These are phyloP conservation scores for Sylvicapra grimmia DNA, from an alignment of 2,113 vertebrate species.

Conservation along the genomic window DNA sequence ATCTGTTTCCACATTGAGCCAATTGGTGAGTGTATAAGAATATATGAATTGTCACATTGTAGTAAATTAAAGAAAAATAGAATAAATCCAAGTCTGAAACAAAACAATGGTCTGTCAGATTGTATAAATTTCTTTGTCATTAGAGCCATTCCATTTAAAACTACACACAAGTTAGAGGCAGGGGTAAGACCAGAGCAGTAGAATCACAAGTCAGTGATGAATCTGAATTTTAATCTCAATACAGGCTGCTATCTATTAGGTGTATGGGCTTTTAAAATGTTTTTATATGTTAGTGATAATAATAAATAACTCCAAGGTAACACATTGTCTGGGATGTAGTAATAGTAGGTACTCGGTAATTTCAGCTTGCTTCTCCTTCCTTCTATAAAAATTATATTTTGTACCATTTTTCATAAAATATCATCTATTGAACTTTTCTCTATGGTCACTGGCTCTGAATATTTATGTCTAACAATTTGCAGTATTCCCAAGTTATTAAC, in stretches of 20 bases:
- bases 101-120: neutral
- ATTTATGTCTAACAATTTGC: neutral
- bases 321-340: neutral
- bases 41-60: neutral
- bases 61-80: neutral
- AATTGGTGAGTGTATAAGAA: neutral
- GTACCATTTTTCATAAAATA: neutral
- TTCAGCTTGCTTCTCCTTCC: neutral
- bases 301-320: neutral
- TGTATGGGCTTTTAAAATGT: neutral
- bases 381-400: neutral
- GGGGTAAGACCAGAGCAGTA: neutral
- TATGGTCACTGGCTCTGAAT: neutral
- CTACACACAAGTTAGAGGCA: neutral
- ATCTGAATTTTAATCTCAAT: neutral
- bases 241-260: neutral
- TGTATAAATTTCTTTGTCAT: neutral
- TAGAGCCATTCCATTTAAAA: neutral
- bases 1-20: neutral
- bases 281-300: neutral
- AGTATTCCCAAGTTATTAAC: neutral
- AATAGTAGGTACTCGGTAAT: neutral
- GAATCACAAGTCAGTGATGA: neutral
- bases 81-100: neutral
- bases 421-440: neutral